Conservation (phyloP, 2,888 invertebrate species). For the Syritta pipiens region DNA sequence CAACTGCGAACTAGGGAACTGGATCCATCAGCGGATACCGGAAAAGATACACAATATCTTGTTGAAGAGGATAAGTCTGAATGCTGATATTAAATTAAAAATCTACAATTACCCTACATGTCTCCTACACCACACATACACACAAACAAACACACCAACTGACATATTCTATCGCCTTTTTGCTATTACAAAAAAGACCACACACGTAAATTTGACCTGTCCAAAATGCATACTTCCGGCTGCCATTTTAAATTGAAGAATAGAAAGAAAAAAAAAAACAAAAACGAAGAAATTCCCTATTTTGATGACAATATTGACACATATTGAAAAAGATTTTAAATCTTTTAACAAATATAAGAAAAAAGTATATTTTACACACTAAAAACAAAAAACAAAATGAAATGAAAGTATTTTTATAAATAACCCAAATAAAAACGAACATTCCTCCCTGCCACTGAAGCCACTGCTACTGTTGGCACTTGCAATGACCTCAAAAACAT, state of each 20-base stretch:
- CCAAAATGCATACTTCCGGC: conserved; percentile 59
- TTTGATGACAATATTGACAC: conserved; percentile 66
- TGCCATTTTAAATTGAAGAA: conserved; percentile 55
- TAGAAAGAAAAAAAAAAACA: conserved; percentile 15
- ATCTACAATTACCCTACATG: conserved; percentile 3
- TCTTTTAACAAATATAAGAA: conserved; percentile 46
- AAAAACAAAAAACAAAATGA: conserved; percentile 25
- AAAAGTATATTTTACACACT: conserved; percentile 46
- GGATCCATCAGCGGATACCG: conserved; percentile 91
- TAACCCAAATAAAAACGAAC: conserved; percentile 58
- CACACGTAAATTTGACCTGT: conserved; percentile 36
- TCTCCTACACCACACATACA: conserved; percentile 51
- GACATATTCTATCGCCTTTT: conserved; percentile 32
- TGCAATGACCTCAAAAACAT: conserved; percentile 67
- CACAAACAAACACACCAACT: background rate
- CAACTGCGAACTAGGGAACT: conserved; percentile 88
- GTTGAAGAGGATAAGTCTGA: conserved; percentile 91
- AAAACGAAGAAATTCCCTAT: conserved; percentile 18
- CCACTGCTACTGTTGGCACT: conserved; percentile 63
- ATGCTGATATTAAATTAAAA: conserved; percentile 79
- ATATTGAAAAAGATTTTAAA: conserved; percentile 12
- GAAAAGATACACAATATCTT: conserved; percentile 93
- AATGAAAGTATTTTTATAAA: conserved; percentile 45
- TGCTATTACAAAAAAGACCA: conserved; percentile 33
- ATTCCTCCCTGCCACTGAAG: conserved; percentile 66